Evolutionary conservation across 2,888 invertebrate genomes (phyloP).

Genomic region (Drosophila histrio): DNA sequence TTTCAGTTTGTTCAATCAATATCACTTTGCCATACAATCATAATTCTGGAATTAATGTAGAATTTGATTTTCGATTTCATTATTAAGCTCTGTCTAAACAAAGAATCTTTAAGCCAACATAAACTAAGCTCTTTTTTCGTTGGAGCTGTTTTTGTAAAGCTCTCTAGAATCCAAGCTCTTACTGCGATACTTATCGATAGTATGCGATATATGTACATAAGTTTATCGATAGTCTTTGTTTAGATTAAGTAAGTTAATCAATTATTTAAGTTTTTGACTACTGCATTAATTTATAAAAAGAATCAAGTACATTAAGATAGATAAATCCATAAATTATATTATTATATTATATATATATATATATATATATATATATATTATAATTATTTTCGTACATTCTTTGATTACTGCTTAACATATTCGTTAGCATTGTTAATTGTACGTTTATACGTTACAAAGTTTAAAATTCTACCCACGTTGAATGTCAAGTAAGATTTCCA

Average conservation of each 20-base stretch:
- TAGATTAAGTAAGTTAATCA: no score
- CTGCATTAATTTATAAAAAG: no score
- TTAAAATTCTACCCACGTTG: slow-evolving; percentile 3
- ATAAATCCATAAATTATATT: background rate
- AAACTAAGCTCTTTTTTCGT: background rate
- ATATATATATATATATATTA: background rate
- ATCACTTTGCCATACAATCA: background rate
- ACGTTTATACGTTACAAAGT: background rate
- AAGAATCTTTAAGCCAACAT: no score
- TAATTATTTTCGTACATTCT: background rate
- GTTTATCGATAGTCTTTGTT: background rate
- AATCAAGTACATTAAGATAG: no score
- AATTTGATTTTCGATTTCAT: background rate
- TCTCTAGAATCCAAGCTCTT: background rate
- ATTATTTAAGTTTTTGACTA: no score
- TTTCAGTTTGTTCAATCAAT: slow-evolving; percentile 2
- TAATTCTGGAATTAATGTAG: background rate
- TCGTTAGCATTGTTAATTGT: background rate
- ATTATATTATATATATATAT: background rate
- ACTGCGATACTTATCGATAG: background rate
- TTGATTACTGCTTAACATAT: background rate
- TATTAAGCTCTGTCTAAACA: background rate
- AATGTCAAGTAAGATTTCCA: slow-evolving; percentile 1
- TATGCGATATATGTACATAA: background rate
- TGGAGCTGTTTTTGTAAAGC: background rate